Evolutionary conservation across 2,113 vertebrate genomes (phyloP).

Genomic region (Psettodes erumei): DNA sequence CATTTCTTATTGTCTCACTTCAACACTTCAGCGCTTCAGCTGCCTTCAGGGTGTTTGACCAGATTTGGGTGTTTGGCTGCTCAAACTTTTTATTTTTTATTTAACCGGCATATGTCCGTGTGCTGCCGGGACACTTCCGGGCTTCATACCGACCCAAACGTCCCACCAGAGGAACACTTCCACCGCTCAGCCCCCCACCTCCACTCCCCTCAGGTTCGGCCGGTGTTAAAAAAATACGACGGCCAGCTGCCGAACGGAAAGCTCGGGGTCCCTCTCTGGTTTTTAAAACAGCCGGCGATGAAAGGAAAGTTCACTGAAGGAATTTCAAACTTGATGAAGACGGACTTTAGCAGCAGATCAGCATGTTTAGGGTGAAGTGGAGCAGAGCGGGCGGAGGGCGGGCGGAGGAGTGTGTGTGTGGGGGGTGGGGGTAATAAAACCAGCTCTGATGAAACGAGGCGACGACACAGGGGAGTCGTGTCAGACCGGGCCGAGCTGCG

Average conservation of each 20-base stretch:
- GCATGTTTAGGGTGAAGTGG: not conserved
- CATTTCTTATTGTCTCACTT: too few relatives aligned
- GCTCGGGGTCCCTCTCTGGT: not conserved
- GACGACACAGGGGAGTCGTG: not conserved
- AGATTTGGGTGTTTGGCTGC: too few relatives aligned
- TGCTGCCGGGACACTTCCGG: not conserved
- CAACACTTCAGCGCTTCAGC: too few relatives aligned
- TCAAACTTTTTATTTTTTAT: not conserved
- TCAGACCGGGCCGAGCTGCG: conserved; percentile 4
- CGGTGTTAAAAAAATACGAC: not conserved
- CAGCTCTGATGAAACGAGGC: conserved; percentile 2
- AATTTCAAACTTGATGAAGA: conserved; percentile 1
- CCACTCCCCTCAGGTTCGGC: not conserved
- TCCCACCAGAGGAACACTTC: not conserved
- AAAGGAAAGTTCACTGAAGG: conserved; percentile 5
- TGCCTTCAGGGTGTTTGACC: too few relatives aligned
- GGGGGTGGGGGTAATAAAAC: too few relatives aligned
- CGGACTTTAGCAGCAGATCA: not conserved
- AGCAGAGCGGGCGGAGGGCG: not conserved
- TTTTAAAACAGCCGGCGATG: not conserved
- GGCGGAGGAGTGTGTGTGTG: too few relatives aligned
- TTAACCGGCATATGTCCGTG: not conserved
- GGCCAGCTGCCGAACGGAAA: conserved; percentile 5
- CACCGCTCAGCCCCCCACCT: too few relatives aligned
- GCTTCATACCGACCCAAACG: not conserved